Conservation (phyloP, 1,140 invertebrate species). For the Lerema accius region DNA sequence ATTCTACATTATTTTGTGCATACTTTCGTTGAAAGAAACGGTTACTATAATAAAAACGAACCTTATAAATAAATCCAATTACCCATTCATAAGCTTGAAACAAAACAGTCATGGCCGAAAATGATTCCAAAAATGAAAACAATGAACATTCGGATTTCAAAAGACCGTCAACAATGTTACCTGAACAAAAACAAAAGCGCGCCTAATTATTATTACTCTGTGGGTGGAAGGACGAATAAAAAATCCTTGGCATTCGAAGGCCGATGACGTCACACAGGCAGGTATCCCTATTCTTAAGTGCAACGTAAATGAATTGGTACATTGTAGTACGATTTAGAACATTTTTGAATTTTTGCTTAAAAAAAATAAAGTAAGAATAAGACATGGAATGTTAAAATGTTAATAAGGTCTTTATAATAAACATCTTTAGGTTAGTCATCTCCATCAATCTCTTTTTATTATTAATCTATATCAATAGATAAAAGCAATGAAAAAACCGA, state of each 20-base stretch:
- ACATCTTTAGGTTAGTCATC: too few relatives aligned
- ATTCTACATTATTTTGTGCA: too few relatives aligned
- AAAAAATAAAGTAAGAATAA: too few relatives aligned
- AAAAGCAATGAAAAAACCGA: too few relatives aligned
- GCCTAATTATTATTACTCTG: constrained; percentile 57
- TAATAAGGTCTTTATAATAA: too few relatives aligned
- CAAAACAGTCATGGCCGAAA: constrained; percentile 20
- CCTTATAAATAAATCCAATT: too few relatives aligned
- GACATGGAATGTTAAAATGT: constrained; percentile 1
- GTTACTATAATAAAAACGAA: too few relatives aligned
- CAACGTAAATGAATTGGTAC: constrained; percentile 41
- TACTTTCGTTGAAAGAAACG: too few relatives aligned
- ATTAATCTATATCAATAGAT: too few relatives aligned
- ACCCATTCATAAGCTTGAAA: background rate
- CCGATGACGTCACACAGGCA: constrained; percentile 63
- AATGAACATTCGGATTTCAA: constrained; percentile 44
- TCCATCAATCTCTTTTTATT: too few relatives aligned
- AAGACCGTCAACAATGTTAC: constrained; percentile 49
- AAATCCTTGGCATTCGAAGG: constrained; percentile 68
- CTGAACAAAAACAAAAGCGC: constrained; percentile 55
- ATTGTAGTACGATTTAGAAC: background rate
- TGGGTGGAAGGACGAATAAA: constrained; percentile 47
- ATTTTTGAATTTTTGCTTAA: too few relatives aligned
- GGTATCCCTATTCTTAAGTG: constrained; percentile 48
- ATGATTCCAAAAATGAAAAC: constrained; percentile 38